These are phyloP conservation scores for Misgurnus mizolepis DNA, from an alignment of 2,113 vertebrate species.

Conservation along the genomic window DNA sequence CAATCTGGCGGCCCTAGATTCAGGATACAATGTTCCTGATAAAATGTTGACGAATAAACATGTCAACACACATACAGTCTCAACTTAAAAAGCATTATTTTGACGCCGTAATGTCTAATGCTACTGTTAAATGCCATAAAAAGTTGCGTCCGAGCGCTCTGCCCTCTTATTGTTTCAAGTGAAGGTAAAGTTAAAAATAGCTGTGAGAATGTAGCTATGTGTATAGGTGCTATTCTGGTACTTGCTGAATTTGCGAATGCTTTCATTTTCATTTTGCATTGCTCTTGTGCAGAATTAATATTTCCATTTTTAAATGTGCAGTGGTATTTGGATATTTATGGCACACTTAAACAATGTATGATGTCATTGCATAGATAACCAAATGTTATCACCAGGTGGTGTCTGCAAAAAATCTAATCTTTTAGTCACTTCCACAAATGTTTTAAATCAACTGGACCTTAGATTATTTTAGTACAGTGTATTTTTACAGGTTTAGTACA, in stretches of 20 bases:
- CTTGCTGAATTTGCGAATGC: constrained; percentile 44
- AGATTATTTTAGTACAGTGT: no score
- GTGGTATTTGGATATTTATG: no score
- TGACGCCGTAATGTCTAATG: not conserved
- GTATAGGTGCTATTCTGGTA: constrained; percentile 32
- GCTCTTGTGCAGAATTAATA: constrained; percentile 33
- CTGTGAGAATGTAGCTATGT: constrained; percentile 3
- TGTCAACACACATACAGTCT: not conserved
- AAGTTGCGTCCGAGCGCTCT: not conserved
- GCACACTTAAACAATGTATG: no score
- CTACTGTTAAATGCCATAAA: not conserved
- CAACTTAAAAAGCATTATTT: not conserved
- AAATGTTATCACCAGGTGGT: no score
- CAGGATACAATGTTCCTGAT: not conserved
- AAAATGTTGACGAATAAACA: not conserved
- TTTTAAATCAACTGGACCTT: no score
- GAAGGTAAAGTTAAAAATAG: constrained; percentile 12
- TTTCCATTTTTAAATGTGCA: constrained; percentile 41
- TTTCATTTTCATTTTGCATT: constrained; percentile 29
- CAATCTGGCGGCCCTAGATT: not conserved
- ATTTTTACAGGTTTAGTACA: no score
- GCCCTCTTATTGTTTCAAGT: constrained; percentile 12
- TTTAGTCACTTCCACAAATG: no score
- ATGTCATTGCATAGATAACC: no score
- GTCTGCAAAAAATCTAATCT: no score